Percentiles rank a stretch among this genome's conserved stretches.
Evolutionary conservation across 2,888 invertebrate genomes (phyloP).

Genomic region (Spisula solida): DNA sequence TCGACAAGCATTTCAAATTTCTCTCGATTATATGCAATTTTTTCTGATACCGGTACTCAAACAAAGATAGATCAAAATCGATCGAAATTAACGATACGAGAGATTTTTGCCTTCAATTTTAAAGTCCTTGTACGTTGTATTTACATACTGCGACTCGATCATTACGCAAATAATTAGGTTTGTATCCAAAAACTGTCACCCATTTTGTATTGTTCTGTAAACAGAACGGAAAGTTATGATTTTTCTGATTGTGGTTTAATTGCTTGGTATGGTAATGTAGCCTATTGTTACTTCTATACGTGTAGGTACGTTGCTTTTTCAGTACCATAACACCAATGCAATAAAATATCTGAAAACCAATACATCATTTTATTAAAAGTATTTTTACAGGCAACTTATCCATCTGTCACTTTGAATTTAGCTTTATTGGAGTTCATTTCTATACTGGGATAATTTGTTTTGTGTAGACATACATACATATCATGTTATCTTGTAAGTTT

Average conservation of each 20-base stretch:
- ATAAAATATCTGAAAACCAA: not conserved
- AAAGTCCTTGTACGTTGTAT: conserved; percentile 26
- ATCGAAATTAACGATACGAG: conserved; percentile 18
- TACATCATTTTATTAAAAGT: not conserved
- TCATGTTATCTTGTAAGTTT: too few relatives aligned
- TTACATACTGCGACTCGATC: conserved; percentile 2
- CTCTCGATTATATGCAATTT: not conserved
- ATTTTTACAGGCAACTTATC: too few relatives aligned
- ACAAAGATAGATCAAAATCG: conserved; percentile 41
- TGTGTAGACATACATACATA: too few relatives aligned
- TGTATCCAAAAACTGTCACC: not conserved
- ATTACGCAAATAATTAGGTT: not conserved
- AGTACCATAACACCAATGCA: not conserved
- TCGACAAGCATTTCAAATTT: not conserved
- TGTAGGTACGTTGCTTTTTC: not conserved
- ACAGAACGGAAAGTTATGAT: not conserved
- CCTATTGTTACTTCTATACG: not conserved
- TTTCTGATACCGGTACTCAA: not conserved
- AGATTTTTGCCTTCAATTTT: conserved; percentile 18
- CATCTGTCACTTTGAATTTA: too few relatives aligned
- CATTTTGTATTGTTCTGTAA: not conserved
- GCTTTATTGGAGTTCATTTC: too few relatives aligned
- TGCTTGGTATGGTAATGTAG: not conserved
- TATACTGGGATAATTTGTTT: too few relatives aligned
- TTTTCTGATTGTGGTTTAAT: not conserved